Evolutionary conservation across 1,140 invertebrate species (phyloP), one percentile per base, ranked within the genome.

Genomic region (Drosophila chauvacae): DNA sequence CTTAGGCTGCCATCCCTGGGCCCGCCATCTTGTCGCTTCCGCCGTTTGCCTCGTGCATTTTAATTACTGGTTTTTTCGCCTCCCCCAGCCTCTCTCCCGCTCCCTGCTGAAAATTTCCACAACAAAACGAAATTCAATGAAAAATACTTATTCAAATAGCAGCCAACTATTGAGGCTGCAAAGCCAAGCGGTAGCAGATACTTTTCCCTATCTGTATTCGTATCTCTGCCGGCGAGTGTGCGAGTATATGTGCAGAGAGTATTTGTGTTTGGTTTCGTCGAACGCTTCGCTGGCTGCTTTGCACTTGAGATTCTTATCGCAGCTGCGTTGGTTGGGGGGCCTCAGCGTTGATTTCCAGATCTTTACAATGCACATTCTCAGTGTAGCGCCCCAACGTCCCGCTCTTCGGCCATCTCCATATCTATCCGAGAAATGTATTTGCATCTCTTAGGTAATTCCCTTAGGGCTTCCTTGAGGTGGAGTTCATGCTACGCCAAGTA

Each of bases 301-400:
- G 84, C 84, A 87, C 84, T 87, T 87, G 84, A 88, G 84, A 88
- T 87, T 87, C 85, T 87, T 87, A 87, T 87, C 84, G 84, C 70
- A 11, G 53, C 33, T 33, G 7, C 51, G 7, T 37, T 37, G 20
- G 4, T 37, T 48, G 62, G 5, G 77, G 64, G 70, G 80, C 77
- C 73, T 65, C 77, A 85, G 61, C 69, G 81, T 81, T 85, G 81
- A 85, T 85, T 84, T 85, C 80, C 53, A 71, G 77, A 85, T 84
- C 81, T 84, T 80, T 85, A 85, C 84, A 88, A 87, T 87, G 83
- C 84, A 77, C 63, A 77, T 70, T 77, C 53, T 57, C 62, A 53
- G 62, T 45, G 50, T 60, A 26, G 41, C 11, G 23, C n/a, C 45
- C 23, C 13, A 13, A 20, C 20, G 23, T 14, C 26, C 45, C 23